Conservation (phyloP, 2,888 invertebrate species). For the Ametastegia equiseti region DNA sequence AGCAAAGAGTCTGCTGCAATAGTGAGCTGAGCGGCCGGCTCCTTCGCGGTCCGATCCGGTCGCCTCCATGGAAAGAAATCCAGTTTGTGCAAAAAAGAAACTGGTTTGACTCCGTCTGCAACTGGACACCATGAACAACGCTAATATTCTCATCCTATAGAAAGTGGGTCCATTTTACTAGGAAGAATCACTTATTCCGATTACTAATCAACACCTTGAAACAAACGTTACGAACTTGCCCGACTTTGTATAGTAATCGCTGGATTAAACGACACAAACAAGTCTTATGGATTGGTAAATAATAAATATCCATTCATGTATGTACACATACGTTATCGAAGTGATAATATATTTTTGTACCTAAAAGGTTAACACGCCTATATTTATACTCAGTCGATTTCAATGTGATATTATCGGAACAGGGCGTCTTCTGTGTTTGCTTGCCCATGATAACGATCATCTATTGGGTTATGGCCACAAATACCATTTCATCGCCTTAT, state of each 20-base stretch:
- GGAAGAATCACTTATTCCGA: slow-evolving; percentile 23
- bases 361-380: background rate
- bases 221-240: background rate
- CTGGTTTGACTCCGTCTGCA: slow-evolving; percentile 47
- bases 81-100: slow-evolving; percentile 48
- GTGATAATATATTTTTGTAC: background rate
- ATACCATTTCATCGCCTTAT: background rate
- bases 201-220: slow-evolving; percentile 27
- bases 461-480: background rate
- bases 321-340: background rate
- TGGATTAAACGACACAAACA: background rate
- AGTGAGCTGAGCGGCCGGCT: slow-evolving; percentile 5
- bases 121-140: slow-evolving; percentile 45
- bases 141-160: slow-evolving; percentile 43
- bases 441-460: slow-evolving; percentile 27
- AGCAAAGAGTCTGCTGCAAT: slow-evolving; percentile 10
- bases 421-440: background rate
- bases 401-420: slow-evolving; percentile 7
- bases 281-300: too few relatives aligned
- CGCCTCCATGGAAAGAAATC: slow-evolving; percentile 44
- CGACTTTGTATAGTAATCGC: background rate
- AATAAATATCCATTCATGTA: too few relatives aligned
- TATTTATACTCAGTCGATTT: background rate
- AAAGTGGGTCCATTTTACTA: slow-evolving; percentile 25
- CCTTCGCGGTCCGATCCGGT: slow-evolving; percentile 37